Evolutionary conservation across 2,888 invertebrate species (phyloP).

Genomic region (Chromoteleia sp.): DNA sequence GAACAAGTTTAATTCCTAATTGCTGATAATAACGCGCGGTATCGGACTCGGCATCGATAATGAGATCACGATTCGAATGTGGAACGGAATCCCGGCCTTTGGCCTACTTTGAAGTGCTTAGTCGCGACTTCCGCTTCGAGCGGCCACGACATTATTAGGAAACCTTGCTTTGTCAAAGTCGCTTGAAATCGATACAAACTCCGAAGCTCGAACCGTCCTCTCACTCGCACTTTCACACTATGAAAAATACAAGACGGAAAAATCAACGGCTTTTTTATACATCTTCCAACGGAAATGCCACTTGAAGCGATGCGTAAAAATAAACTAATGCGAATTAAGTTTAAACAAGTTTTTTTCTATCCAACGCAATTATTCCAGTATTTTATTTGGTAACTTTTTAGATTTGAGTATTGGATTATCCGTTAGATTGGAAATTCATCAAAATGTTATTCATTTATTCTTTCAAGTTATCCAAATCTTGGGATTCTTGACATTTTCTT

Average conservation of each 20-base stretch:
- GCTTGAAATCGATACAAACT: constrained; percentile 62
- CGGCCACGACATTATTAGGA: constrained; percentile 74
- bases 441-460: too few species aligned
- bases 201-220: constrained; percentile 28
- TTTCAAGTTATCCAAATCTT: too few species aligned
- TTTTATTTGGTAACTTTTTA: too few species aligned
- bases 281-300: neutral
- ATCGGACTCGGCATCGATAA: constrained; percentile 74
- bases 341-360: neutral
- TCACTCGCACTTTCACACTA: constrained; percentile 21
- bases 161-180: constrained; percentile 72
- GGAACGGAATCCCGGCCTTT: constrained; percentile 73
- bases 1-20: constrained; percentile 74
- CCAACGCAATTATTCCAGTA: too few species aligned
- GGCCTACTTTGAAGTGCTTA: constrained; percentile 77
- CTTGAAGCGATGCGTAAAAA: neutral
- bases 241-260: constrained; percentile 9
- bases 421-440: too few species aligned
- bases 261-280: constrained; percentile 13
- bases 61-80: constrained; percentile 72
- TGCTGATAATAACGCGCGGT: constrained; percentile 20
- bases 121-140: constrained; percentile 78
- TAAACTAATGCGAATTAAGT: neutral
- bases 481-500: neutral
- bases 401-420: too few species aligned